A percentile compares a stretch with the other conserved stretches of the same genome.
These are phyloP conservation scores for Galeopterus variegatus DNA, from an alignment of 2,113 vertebrate species.

Conservation along the genomic window DNA sequence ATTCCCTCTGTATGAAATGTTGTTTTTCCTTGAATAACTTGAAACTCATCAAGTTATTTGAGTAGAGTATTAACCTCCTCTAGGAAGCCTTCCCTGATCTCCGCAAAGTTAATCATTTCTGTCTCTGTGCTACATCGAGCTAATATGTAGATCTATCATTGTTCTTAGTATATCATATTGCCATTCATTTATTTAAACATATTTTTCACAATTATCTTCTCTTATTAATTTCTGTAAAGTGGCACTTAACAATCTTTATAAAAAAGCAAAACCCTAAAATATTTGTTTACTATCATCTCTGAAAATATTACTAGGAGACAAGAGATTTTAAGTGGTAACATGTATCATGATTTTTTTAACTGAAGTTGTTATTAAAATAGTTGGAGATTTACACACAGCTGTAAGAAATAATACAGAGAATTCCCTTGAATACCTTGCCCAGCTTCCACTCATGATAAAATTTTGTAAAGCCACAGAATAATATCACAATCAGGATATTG, in stretches of 20 bases:
- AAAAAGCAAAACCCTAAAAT: background rate
- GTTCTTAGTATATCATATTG: background rate
- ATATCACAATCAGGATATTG: background rate
- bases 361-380: background rate
- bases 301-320: background rate
- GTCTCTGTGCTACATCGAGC: background rate
- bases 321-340: background rate
- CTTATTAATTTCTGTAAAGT: background rate
- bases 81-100: background rate
- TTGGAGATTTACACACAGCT: background rate
- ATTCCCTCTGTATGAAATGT: background rate
- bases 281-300: background rate
- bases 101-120: background rate
- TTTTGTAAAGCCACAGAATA: background rate
- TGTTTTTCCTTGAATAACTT: constrained; percentile 6
- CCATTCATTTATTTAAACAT: background rate
- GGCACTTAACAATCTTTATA: background rate
- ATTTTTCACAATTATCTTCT: background rate
- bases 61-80: background rate
- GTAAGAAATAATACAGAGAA: background rate
- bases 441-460: background rate
- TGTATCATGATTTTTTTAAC: background rate
- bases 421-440: background rate
- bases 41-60: background rate
- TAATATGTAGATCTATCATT: background rate